phyloP scores from a whole-genome alignment of 1,140 invertebrate genomes.

The Bombus pyrosoma region DNA sequence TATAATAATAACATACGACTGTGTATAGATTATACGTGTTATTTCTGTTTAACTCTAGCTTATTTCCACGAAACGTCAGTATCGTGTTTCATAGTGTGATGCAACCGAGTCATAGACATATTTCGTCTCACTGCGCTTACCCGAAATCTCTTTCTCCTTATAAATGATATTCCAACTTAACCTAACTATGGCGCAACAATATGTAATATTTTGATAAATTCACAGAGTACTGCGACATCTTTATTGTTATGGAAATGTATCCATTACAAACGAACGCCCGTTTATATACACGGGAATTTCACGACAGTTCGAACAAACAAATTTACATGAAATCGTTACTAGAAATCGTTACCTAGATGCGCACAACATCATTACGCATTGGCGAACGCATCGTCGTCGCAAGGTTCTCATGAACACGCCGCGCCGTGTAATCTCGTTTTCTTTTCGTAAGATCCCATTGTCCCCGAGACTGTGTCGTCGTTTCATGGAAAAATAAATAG shows the following conservation, averaged over 20 bases:
- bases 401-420: background rate
- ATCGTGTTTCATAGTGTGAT: too few relatives aligned
- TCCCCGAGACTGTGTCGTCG: background rate
- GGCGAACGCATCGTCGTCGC: background rate
- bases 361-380: background rate
- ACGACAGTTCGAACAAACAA: background rate
- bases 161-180: too few relatives aligned
- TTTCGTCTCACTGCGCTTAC: too few relatives aligned
- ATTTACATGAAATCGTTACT: background rate
- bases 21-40: too few relatives aligned
- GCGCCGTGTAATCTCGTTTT: background rate
- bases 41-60: background rate
- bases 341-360: background rate
- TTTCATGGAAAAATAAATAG: slow-evolving; percentile 25
- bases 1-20: background rate
- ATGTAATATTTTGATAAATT: background rate
- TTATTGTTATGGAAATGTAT: background rate
- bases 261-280: too few relatives aligned
- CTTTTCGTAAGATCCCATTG: slow-evolving; percentile 24
- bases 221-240: background rate
- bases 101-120: too few relatives aligned
- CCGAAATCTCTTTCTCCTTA: too few relatives aligned
- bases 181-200: background rate
- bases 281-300: background rate
- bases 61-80: background rate